Evolutionary conservation across 2,113 vertebrate genomes (phyloP).

Genomic region (Microcebus jonahi): DNA sequence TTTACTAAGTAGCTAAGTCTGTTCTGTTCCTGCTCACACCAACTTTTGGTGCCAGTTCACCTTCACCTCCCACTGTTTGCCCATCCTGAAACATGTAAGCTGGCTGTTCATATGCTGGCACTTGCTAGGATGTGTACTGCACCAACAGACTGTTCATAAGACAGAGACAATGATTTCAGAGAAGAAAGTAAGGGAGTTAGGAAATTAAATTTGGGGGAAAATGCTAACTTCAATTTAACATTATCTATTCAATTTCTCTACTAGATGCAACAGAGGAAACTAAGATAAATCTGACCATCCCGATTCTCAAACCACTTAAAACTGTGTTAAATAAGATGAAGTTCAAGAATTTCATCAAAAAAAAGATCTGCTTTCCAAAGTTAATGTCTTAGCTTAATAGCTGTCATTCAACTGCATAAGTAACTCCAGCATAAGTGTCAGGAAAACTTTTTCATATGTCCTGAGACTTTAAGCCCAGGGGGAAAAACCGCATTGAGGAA

Average conservation of each 20-base stretch:
- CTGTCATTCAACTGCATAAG: not conserved
- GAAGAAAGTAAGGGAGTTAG: not conserved
- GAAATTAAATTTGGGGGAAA: not conserved
- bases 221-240: not conserved
- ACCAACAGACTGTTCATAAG: not conserved
- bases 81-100: not conserved
- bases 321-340: not conserved
- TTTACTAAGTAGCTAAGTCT: not conserved
- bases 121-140: not conserved
- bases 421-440: not conserved
- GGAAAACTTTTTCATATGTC: not conserved
- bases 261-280: not conserved
- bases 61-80: not conserved
- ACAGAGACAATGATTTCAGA: not conserved
- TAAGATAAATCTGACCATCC: not conserved
- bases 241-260: not conserved
- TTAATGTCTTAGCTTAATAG: not conserved
- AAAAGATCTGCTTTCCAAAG: not conserved
- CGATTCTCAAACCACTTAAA: not conserved
- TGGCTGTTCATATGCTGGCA: not conserved
- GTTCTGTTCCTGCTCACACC: not conserved
- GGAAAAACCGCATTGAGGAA: not conserved
- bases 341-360: not conserved
- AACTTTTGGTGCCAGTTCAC: not conserved
- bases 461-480: not conserved